Base-by-base conservation (phyloP, 2,888 invertebrate genomes). In the Sinhomidia bicolor region DNA sequence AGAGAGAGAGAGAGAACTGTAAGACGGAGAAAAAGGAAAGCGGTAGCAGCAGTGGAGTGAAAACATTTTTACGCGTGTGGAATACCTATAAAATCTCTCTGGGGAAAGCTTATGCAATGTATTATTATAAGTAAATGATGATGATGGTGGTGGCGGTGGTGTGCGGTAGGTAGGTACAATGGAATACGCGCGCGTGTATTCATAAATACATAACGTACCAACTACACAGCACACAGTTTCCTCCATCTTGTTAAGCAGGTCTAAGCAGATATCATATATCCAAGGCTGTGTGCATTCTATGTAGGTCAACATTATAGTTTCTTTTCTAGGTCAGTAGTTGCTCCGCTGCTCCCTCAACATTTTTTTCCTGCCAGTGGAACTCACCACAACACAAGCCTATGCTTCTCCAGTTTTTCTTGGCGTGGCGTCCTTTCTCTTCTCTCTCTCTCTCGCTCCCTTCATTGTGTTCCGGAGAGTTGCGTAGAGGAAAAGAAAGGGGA, bases 321-420 rank as follows among this genome's bases (percentile, higher is more conserved):
- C 87, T 87, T 87, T 87, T 87, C 81, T 81, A 81, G 81, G 81
- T 87, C 81, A 81, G 60, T 87, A 74, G 47, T 44, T 74, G 20
- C 44, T 44, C 74, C 74, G 32, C 32, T 57, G 7, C 44, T 74
- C 47, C 41, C 68, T 47, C 44, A 9, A 54, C 20, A 23, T 20
- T 20, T 44, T 17, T 29, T 26, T 74, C 41, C 44, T 51, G n/a
- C n/a, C n/a, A n/a, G n/a, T n/a, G n/a, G n/a, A n/a, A n/a, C n/a
- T n/a, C n/a, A n/a, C n/a, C n/a, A n/a, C n/a, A n/a, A n/a, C n/a
- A n/a, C n/a, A n/a, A n/a, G n/a, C n/a, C n/a, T n/a, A n/a, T n/a
- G n/a, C n/a, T 83, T 74, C 78, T 79, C 68, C 80, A 44, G 71
- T 44, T 32, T 65, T 32, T 36, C 23, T 26, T 85, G 36, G 41